Base-by-base conservation (phyloP, 2,888 invertebrate species). In the Atethmia centrago region DNA sequence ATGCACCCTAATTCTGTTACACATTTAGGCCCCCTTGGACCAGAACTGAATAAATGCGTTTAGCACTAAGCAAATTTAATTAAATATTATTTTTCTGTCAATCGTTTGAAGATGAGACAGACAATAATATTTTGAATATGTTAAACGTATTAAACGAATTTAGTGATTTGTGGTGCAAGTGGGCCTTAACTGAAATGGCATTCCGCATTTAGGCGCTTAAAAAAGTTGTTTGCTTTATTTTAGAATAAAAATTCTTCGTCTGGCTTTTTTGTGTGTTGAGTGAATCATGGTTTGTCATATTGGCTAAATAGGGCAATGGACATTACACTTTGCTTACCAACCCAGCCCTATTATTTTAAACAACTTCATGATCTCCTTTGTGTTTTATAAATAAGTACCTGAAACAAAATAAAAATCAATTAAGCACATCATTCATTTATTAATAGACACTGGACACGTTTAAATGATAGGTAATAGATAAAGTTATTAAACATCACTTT, bases 391-490 rank as follows among this genome's bases (percentile, higher is more conserved):
- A 55, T 28, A n/a, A 40, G n/a, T 80, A 81, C 81, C 81, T 81
- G 78, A 49, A 81, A 81, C 81, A 77, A 82, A 53, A 65, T 19
- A 68, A 36, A 63, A n/a, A 45, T 3, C 3, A n/a, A 64, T 25
- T 70, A 7, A 56, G 21, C 40, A 28, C 14, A 61, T 49, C 4
- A 25, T 25, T 53, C 5, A 5, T 9, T 42, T 45, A 49, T 25
- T 21, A 53, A 59, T 9, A 36, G 31, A 19, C 14, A 40, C 19
- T 12, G 10, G 25, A 45, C 61, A 71, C 21, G 36, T 28, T 28
- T 14, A 45, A 36, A 51, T 1, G 1, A 12, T 31, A 47, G 2
- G 10, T 45, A 14, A 21, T 53, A 12, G 16, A 45, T 47, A 14
- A 19, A 31, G 47, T 25, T 47, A 56, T 62, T 73, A 55, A 55